Conservation (phyloP, 2,113 vertebrate species). For the Uropsilus gracilis region DNA sequence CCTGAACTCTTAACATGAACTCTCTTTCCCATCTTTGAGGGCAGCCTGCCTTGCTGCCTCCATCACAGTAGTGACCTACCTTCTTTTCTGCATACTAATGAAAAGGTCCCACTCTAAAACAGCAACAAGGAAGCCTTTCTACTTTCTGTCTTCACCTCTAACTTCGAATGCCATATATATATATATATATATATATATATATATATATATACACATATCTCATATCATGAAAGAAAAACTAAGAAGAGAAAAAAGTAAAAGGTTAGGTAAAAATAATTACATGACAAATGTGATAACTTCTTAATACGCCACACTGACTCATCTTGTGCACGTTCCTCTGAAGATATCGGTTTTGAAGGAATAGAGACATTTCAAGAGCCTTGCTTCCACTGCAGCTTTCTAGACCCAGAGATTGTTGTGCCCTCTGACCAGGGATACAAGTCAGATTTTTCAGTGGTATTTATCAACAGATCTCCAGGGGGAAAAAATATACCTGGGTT, state of each 20-base stretch:
- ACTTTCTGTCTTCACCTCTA: not conserved
- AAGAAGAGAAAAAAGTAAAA: conserved; percentile 22
- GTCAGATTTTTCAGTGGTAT: not conserved
- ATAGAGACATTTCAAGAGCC: not conserved
- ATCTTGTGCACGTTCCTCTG: not conserved
- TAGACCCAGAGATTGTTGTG: not conserved
- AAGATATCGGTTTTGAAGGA: not conserved
- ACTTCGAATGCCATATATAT: conserved; percentile 2
- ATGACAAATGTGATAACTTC: not conserved
- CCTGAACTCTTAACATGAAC: not conserved
- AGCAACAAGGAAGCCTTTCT: not conserved
- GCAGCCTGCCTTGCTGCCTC: fast-evolving
- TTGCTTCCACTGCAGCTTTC: not conserved
- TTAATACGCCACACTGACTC: not conserved
- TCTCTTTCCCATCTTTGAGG: not conserved
- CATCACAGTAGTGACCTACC: not conserved
- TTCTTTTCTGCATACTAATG: not conserved
- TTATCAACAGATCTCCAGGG: not conserved
- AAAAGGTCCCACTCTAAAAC: not conserved
- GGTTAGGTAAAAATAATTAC: not conserved
- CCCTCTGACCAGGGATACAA: not conserved
- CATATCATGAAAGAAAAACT: conserved; percentile 19
- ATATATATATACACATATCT: no score
- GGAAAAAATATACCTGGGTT: not conserved
- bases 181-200: no score